Conservation (phyloP, 2,888 invertebrate species). For the Mantis religiosa region DNA sequence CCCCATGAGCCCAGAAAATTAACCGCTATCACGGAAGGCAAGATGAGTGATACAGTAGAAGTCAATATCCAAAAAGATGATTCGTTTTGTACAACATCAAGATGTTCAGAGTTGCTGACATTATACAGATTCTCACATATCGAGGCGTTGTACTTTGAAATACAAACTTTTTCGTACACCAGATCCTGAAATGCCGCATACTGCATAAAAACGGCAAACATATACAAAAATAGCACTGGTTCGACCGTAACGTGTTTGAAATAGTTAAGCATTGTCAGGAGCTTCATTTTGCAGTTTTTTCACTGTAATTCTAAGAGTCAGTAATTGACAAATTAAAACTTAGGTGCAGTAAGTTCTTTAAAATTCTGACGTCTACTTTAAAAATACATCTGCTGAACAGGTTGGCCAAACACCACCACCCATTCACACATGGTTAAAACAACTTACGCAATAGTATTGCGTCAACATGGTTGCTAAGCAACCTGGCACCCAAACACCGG, state of each 20-base stretch:
- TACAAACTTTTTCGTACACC: slow-evolving; percentile 43
- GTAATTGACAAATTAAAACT: not conserved
- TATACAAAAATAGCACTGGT: slow-evolving; percentile 46
- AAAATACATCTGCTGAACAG: not conserved
- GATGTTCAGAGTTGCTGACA: slow-evolving; percentile 26
- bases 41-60: slow-evolving; percentile 37
- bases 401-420: not conserved
- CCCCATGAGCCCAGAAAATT: slow-evolving; percentile 40
- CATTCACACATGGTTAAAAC: not conserved
- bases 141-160: slow-evolving; percentile 31
- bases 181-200: slow-evolving; percentile 44
- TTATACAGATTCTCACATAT: slow-evolving; percentile 36
- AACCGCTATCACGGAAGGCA: slow-evolving; percentile 38
- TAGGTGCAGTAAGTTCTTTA: not conserved
- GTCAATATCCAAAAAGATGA: slow-evolving; percentile 39
- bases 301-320: no score
- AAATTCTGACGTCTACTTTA: not conserved
- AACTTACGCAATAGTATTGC: not conserved
- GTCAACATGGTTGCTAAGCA: not conserved
- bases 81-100: slow-evolving; percentile 35
- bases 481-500: not conserved
- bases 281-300: not conserved
- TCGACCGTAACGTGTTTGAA: slow-evolving; percentile 42
- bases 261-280: not conserved
- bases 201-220: slow-evolving; percentile 43